A percentile compares a stretch with the other conserved stretches of the same genome.
Evolutionary conservation across 2,888 invertebrate genomes (phyloP).

Genomic region (Epiblema foenella): DNA sequence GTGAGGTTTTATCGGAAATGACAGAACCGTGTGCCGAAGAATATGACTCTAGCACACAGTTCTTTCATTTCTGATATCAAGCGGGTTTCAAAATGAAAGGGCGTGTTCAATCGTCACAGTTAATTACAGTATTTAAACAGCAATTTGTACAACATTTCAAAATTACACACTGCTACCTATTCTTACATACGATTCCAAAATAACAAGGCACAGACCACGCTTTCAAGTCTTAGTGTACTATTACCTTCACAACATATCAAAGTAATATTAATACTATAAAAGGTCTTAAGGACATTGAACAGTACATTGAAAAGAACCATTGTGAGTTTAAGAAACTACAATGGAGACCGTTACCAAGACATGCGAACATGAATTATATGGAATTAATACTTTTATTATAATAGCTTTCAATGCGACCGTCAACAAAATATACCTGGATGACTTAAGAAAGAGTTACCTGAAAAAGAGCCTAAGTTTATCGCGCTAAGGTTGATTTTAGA

Average conservation of each 20-base stretch:
- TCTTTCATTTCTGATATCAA: background rate
- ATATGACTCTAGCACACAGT: background rate
- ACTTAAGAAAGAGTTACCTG: background rate
- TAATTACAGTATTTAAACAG: conserved; percentile 15
- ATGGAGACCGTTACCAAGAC: conserved; percentile 41
- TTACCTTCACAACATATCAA: conserved; percentile 41
- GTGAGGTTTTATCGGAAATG: no score
- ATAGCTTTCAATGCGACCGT: conserved; percentile 40
- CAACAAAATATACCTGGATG: conserved; percentile 6
- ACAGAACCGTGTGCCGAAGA: no score
- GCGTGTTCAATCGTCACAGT: background rate
- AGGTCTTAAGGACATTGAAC: background rate
- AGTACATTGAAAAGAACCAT: background rate
- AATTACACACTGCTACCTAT: conserved; percentile 20
- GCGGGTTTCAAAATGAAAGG: conserved; percentile 9
- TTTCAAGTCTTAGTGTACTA: conserved; percentile 32
- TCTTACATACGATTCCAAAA: conserved; percentile 17
- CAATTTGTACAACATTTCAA: conserved; percentile 21
- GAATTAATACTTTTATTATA: conserved; percentile 46
- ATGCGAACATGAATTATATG: conserved; percentile 45
- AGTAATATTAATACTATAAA: conserved; percentile 1
- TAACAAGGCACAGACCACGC: conserved; percentile 30
- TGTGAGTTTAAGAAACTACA: background rate
- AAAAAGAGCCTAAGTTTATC: background rate
- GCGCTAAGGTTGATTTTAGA: conserved; percentile 5